Evolutionary conservation across 1,140 invertebrate genomes (phyloP), one percentile per base, ranked within the genome.

Genomic region (Temnothorax nylanderi): DNA sequence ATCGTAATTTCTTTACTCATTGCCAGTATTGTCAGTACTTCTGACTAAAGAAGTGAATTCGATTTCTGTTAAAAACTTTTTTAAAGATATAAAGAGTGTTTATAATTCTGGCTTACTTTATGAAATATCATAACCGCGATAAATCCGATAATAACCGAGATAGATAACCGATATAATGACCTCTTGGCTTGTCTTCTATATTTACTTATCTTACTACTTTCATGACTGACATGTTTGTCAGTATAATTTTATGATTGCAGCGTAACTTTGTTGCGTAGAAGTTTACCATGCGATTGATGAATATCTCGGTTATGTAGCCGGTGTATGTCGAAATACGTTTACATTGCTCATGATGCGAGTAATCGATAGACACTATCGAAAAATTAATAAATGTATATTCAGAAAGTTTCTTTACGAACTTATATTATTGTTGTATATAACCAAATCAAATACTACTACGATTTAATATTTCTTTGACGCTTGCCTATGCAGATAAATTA

Each of bases 81-180:
- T 44, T 49, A 54, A 49, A 78, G 56, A 78, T 64, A 77, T 37
- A 32, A 34, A 47, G 18, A 47, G 6, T 21, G 44, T 18, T 26
- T 56, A 26, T 26, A 82, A 82, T 74, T 82, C 37, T 74, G 54
- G 13, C 16, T 51, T 60, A 32, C 41, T 84, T 84, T 74, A 62
- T 75, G 67, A 84, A 74, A 84, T 74, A 74, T 82, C 80, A 82
- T 84, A 74, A 84, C 51, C 41, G 21, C 3, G 64, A 69, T 80
- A 54, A 81, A 69, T 81, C 26, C 26, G 26, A 26, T 26, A 26
- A 26, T 26, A 26, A 26, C 26, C 16, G 41, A 72, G 58, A 58
- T 74, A 84, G 80, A 84, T 74, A 84, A 84, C 69, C 26, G 67
- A 58, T 34, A 44, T 58, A 82, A 72, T 72, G 80, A 62, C 69